These are phyloP conservation scores for Conus betulinus DNA, from an alignment of 1,140 invertebrate genomes.

Conservation along the genomic window DNA sequence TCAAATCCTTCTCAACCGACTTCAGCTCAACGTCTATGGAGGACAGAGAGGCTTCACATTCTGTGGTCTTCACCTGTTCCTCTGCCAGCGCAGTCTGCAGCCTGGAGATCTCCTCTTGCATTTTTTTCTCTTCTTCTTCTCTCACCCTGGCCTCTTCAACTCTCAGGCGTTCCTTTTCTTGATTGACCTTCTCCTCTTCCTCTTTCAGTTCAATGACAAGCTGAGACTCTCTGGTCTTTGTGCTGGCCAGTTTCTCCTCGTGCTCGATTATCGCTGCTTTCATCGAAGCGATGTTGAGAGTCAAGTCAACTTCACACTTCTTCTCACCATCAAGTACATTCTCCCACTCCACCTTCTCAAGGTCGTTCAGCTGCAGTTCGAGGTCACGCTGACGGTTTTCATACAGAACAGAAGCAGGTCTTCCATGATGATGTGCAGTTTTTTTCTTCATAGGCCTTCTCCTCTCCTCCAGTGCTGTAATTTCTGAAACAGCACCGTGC, in stretches of 20 bases:
- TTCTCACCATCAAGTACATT: conserved; percentile 83
- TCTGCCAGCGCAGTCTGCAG: conserved; percentile 80
- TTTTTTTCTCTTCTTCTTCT: conserved; percentile 85
- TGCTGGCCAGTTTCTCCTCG: conserved; percentile 84
- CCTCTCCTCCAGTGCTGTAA: conserved; percentile 91
- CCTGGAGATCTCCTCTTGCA: conserved; percentile 87
- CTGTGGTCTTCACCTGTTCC: conserved; percentile 82
- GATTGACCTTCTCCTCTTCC: conserved; percentile 60
- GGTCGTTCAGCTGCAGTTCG: conserved; percentile 84
- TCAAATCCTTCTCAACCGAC: conserved; percentile 80
- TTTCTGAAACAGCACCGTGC: conserved; percentile 12
- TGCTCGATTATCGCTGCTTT: conserved; percentile 90
- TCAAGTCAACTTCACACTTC: conserved; percentile 85
- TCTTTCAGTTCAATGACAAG: conserved; percentile 91
- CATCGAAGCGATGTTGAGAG: conserved; percentile 88
- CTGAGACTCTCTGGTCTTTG: conserved; percentile 79
- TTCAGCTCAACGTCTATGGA: conserved; percentile 79
- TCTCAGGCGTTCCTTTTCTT: conserved; percentile 57
- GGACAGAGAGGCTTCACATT: conserved; percentile 40
- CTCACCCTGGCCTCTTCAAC: conserved; percentile 76
- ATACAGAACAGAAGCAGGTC: conserved; percentile 87
- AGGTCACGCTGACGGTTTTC: conserved; percentile 84
- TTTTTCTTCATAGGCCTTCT: conserved; percentile 88
- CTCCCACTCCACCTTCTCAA: conserved; percentile 81
- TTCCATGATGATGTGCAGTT: conserved; percentile 88